A percentile compares a stretch with the other conserved stretches of the same genome.
Evolutionary conservation across 30 jellyfish, hydroid and myxozoan species (phyloP).

Genomic region (Aurelia sp.): DNA sequence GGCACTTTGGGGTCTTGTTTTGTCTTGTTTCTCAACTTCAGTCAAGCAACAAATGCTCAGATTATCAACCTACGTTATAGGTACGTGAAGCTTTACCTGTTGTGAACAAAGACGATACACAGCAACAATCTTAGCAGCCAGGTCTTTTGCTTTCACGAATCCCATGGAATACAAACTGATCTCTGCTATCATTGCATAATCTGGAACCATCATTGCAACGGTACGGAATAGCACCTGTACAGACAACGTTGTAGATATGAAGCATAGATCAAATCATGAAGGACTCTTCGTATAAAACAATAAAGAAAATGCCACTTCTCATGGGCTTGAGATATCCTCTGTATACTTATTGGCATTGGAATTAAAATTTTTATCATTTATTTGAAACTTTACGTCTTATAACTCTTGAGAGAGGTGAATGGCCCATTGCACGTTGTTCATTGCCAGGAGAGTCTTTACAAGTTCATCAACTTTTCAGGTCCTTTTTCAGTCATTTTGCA

Average conservation of each 20-base stretch:
- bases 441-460: no score
- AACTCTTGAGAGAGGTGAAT: no score
- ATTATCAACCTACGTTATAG: no score
- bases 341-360: neutral
- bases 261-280: no score
- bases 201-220: constrained; percentile 57
- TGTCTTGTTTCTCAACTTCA: no score
- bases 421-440: no score
- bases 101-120: constrained; percentile 62
- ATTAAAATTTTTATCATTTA: neutral
- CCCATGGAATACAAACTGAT: constrained; percentile 53
- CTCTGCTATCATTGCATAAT: constrained; percentile 52
- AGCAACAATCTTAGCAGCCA: constrained; percentile 49
- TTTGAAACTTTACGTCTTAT: neutral
- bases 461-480: no score
- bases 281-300: no score
- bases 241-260: neutral
- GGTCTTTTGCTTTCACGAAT: constrained; percentile 43
- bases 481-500: no score
- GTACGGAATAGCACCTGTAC: constrained; percentile 39
- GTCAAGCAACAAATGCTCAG: no score
- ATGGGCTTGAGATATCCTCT: neutral
- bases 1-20: no score
- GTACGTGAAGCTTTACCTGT: constrained; percentile 10
- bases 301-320: neutral